These are phyloP conservation scores for Bradysia coprophila DNA, from an alignment of 1,140 invertebrate species.

Conservation along the genomic window DNA sequence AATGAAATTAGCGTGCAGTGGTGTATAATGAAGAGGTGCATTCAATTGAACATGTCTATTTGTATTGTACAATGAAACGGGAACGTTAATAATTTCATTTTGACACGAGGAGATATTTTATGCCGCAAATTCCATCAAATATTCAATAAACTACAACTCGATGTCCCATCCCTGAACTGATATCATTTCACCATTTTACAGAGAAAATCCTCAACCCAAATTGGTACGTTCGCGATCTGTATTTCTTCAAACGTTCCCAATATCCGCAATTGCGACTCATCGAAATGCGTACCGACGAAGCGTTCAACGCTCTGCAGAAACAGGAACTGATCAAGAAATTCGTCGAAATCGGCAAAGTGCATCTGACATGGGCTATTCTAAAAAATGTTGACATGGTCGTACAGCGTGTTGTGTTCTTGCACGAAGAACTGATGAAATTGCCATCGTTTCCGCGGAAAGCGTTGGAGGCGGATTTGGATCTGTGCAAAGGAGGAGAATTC, in stretches of 20 bases:
- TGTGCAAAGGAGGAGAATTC: slow-evolving; percentile 79
- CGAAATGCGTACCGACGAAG: slow-evolving; percentile 81
- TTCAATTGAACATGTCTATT: too few species aligned
- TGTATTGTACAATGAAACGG: neutral
- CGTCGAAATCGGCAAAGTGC: slow-evolving; percentile 90
- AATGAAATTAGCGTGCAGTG: too few species aligned
- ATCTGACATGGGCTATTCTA: slow-evolving; percentile 74
- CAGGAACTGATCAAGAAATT: slow-evolving; percentile 90
- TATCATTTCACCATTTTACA: slow-evolving; percentile 24
- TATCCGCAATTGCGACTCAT: slow-evolving; percentile 94
- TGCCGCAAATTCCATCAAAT: too few species aligned
- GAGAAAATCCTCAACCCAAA: slow-evolving; percentile 89
- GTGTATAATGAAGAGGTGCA: too few species aligned
- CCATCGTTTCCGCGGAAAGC: slow-evolving; percentile 97
- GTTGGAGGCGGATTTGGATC: slow-evolving; percentile 84
- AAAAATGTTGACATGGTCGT: slow-evolving; percentile 87
- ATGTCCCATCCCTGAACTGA: slow-evolving; percentile 2
- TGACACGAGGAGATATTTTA: too few species aligned
- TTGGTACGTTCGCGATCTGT: slow-evolving; percentile 91
- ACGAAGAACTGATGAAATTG: slow-evolving; percentile 97
- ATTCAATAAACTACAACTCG: too few species aligned
- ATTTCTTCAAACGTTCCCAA: slow-evolving; percentile 97
- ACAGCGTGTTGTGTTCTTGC: slow-evolving; percentile 92
- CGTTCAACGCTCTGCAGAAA: slow-evolving; percentile 77
- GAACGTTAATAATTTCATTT: too few species aligned